Evolutionary conservation across 2,113 vertebrate species (phyloP), one percentile per base, ranked within the genome.

Genomic region (Suncus etruscus): DNA sequence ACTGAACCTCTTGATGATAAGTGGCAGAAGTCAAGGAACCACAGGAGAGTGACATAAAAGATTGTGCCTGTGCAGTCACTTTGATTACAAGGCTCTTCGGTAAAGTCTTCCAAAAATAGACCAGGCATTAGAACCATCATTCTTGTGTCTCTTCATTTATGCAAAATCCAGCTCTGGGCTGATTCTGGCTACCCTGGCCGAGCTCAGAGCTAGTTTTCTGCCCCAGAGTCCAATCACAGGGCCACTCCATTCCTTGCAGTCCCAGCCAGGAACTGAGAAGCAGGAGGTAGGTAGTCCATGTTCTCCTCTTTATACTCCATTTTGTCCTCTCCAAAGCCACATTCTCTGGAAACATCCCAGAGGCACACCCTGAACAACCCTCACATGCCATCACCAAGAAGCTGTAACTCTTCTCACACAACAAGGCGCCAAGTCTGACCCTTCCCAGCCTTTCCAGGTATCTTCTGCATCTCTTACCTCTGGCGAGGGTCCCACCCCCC

Each of bases 41-140:
- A 58, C 54, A 58, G 12, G 18, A 14, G 39, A 39, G 39, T 39
- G 39, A 39, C 39, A 15, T 4, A 45, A 8, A 54, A 83, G 20
- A 15, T 22, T 70, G 16, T 39, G n/a, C 47, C 75, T 90, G 86
- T 31, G 39, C 3, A 48, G 84, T 39, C 22, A 58, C 39, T 11
- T 25, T 70, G 32, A 54, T 73, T 31, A 78, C 27, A 63, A 65
- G 68, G 16, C 45, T 90, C 51, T 90, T 22, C 27, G 58, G 89
- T 78, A 70, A 7, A 22, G 6, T 73, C n/a, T 82, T 85, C 78
- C 68, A 63, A 92, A 90, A 92, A 47, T 80, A 91, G 72, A 15
- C 25, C 45, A 89, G 80, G 32, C 15, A 50, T 86, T 27, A 47
- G 39, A 73, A 89, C 39, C 31, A 48, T 10, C 27, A 29, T 29